phyloP scores from a whole-genome alignment of 2,888 invertebrate species.

The Drosophila vallismaia region DNA sequence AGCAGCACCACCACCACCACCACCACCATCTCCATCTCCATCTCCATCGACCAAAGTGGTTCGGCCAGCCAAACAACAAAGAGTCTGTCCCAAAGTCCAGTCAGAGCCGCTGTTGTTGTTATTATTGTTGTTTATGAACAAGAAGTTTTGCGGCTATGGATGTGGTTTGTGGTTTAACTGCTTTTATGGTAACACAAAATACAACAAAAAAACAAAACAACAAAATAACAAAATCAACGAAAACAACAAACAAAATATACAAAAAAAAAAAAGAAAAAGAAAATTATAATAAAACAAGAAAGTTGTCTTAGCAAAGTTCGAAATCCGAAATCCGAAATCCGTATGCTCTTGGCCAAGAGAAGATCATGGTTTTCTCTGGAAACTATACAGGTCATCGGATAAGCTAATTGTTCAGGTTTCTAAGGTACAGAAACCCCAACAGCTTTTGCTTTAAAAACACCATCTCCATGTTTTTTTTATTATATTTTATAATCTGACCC shows the following conservation, averaged over 20 bases:
- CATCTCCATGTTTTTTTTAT: not conserved
- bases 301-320: constrained; percentile 5
- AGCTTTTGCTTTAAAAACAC: too few species aligned
- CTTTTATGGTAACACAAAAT: constrained; percentile 72
- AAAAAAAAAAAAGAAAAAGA: constrained; percentile 16
- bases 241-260: constrained; percentile 33
- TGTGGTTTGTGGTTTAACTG: constrained; percentile 80
- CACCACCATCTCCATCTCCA: constrained; percentile 30
- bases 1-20: not conserved
- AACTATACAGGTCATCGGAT: not conserved
- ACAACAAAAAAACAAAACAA: constrained; percentile 9
- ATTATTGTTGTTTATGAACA: constrained; percentile 63
- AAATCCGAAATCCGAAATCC: constrained; percentile 15
- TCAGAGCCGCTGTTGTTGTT: constrained; percentile 25
- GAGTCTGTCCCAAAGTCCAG: constrained; percentile 61
- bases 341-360: constrained; percentile 24
- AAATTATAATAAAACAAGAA: constrained; percentile 43
- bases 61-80: constrained; percentile 79
- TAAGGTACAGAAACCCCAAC: not conserved
- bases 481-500: not conserved
- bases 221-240: constrained; percentile 25
- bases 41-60: constrained; percentile 63
- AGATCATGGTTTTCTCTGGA: not conserved
- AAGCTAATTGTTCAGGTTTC: constrained; percentile 2
- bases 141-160: constrained; percentile 78